phyloP scores from a whole-genome alignment of 2,797 vertebrate genomes.

The Urosaurus nigricauda region DNA sequence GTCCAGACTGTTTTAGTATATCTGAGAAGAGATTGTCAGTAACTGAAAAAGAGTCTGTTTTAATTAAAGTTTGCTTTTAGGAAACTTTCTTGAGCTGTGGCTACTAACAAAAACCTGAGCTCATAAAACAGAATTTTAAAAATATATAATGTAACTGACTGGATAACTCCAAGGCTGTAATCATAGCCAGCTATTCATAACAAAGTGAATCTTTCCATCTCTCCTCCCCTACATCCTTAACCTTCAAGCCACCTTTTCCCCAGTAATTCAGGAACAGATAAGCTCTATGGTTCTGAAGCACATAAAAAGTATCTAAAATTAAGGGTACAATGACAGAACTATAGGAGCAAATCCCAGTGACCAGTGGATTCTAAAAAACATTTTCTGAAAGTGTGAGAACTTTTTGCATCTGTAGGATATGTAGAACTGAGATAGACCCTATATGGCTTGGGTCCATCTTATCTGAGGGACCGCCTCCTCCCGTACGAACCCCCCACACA shows the following conservation, averaged over 20 bases:
- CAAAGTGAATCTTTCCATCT: background rate
- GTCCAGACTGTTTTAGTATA: background rate
- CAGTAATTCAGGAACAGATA: slow-evolving; percentile 10
- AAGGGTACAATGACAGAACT: background rate
- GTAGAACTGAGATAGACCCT: background rate
- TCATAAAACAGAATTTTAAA: background rate
- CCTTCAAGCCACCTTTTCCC: slow-evolving; percentile 22
- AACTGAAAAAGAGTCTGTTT: background rate
- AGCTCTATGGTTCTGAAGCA: slow-evolving; percentile 1
- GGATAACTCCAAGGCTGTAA: slow-evolving; percentile 16
- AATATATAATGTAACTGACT: background rate
- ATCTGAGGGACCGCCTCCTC: too few species aligned
- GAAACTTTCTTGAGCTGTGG: background rate
- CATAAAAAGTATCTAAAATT: slow-evolving; percentile 11
- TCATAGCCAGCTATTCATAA: slow-evolving; percentile 4
- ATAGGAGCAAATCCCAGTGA: background rate
- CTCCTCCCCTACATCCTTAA: slow-evolving; percentile 12
- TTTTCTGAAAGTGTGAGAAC: rapidly evolving
- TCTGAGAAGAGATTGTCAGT: background rate
- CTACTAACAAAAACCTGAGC: slow-evolving; percentile 11
- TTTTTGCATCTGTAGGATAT: background rate
- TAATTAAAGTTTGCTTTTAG: slow-evolving; percentile 31
- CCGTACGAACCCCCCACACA: too few species aligned
- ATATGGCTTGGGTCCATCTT: too few species aligned
- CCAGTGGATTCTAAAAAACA: background rate